Evolutionary conservation across 2,888 invertebrate genomes (phyloP).

Genomic region (Sarcophaga carnaria): DNA sequence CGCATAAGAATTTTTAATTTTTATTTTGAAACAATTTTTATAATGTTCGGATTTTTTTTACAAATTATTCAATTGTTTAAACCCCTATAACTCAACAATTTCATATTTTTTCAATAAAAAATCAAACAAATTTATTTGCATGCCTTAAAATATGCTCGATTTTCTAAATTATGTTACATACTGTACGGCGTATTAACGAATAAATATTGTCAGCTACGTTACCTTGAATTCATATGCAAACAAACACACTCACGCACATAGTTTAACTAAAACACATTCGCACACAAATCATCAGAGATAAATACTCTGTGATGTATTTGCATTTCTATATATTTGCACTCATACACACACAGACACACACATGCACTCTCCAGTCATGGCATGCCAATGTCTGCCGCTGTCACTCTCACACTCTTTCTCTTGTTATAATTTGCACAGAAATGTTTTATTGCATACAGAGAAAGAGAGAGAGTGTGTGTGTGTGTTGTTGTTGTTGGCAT

Average conservation of each 20-base stretch:
- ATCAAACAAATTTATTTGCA: no score
- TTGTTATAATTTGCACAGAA: constrained; percentile 52
- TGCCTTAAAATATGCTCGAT: background rate
- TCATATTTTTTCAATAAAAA: no score
- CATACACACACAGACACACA: background rate
- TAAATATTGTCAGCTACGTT: background rate
- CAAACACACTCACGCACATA: background rate
- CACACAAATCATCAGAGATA: background rate
- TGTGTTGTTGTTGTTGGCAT: constrained; percentile 27
- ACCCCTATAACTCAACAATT: no score
- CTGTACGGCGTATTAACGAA: background rate
- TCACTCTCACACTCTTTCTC: no score
- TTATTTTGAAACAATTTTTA: no score
- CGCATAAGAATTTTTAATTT: no score
- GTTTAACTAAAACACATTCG: background rate
- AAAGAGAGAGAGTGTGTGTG: background rate
- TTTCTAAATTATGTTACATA: background rate
- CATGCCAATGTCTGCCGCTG: background rate
- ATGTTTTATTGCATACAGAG: constrained; percentile 9
- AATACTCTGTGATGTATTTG: background rate
- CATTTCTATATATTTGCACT: background rate
- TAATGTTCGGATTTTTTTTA: no score
- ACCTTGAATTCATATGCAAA: background rate
- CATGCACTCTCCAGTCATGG: background rate
- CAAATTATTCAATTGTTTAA: no score